Evolutionary conservation across 2,113 vertebrate species (phyloP).

Genomic region (Uropsilus gracilis): DNA sequence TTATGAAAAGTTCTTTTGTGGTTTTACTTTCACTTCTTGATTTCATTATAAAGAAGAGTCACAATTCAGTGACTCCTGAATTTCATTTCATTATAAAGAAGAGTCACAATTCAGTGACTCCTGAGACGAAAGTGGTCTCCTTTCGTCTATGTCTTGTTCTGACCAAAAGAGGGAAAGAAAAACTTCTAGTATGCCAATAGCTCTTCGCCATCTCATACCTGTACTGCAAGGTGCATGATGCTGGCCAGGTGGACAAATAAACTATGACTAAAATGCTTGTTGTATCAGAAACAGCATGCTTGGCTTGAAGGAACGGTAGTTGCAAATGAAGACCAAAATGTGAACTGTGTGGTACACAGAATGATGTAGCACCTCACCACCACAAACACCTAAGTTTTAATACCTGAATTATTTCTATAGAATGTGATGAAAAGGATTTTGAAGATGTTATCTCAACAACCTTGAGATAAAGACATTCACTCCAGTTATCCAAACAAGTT

Average conservation of each 20-base stretch:
- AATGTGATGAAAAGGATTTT: background rate
- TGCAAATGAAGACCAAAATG: background rate
- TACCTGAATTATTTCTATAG: background rate
- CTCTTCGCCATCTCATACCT: background rate
- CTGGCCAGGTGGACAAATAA: background rate
- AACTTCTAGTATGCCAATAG: background rate
- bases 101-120: no score
- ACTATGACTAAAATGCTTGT: background rate
- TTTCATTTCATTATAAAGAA: no score
- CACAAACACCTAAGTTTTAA: background rate
- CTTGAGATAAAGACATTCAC: background rate
- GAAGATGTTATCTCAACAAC: background rate
- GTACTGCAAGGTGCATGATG: background rate
- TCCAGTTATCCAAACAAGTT: background rate
- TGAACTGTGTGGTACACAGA: background rate
- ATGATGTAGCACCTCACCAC: background rate
- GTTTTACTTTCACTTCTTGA: constrained; percentile 1
- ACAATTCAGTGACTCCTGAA: no score
- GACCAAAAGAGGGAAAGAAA: background rate
- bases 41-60: no score
- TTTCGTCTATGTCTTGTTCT: background rate
- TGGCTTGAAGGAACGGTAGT: background rate
- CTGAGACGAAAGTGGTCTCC: no score
- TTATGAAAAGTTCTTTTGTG: background rate
- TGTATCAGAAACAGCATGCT: background rate